Conservation (phyloP, 1,140 invertebrate species). For the Pygmarrhopalites habei region DNA sequence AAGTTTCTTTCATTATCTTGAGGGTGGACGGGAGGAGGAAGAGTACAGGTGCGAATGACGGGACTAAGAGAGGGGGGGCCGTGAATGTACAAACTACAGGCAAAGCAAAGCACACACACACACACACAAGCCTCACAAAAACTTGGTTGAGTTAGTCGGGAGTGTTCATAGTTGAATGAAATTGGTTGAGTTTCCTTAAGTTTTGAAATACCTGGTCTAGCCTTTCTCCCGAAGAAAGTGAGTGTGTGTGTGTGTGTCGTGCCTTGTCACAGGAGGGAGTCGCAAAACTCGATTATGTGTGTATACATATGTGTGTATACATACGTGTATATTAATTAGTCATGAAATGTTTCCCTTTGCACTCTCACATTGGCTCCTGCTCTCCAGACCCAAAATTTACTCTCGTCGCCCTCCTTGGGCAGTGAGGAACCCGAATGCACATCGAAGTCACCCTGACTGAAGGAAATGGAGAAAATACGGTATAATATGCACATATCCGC, state of each 20-base stretch:
- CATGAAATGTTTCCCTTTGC: constrained; percentile 27
- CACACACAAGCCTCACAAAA: too few species aligned
- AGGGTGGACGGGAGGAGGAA: too few species aligned
- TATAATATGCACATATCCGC: neutral
- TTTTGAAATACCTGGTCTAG: neutral
- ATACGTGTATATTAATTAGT: constrained; percentile 30
- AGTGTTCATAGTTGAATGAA: neutral
- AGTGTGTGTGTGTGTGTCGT: neutral
- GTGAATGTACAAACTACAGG: too few species aligned
- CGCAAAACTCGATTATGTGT: neutral
- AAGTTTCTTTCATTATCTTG: too few species aligned
- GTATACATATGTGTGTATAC: constrained; percentile 4
- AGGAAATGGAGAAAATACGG: neutral
- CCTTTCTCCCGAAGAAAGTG: neutral
- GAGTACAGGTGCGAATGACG: too few species aligned
- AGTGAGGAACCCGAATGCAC: neutral
- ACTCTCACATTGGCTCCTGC: neutral
- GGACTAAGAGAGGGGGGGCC: too few species aligned
- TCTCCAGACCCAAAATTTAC: neutral
- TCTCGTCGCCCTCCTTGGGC: neutral
- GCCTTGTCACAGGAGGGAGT: neutral
- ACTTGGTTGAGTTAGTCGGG: too few species aligned
- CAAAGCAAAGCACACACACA: too few species aligned
- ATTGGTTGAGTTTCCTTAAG: neutral
- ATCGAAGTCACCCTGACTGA: neutral